Evolutionary conservation across 2,888 invertebrate species (phyloP), one percentile per base, ranked within the genome.

Genomic region (Tethea ocularis): DNA sequence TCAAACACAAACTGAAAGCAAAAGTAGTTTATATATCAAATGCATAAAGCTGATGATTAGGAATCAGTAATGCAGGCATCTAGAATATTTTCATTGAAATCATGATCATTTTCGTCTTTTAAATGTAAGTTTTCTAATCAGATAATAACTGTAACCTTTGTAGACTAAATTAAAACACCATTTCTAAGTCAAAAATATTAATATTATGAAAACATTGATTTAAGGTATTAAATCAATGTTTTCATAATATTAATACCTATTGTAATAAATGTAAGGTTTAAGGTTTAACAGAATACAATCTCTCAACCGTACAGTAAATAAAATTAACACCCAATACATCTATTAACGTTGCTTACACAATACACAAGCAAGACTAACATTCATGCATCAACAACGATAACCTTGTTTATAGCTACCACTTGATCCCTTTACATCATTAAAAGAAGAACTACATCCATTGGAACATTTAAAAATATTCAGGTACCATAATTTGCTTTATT

Each of bases 351-450:
- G 33, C 17, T 60, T 57, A 61, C 58, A 57, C 57, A 56, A 60
- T 33, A 13, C 13, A 33, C 33, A 11, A 61, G 53, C 33, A 11
- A 61, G 53, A 56, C 58, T 58, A 66, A 57, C 62, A 56, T 60
- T 58, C 58, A n/a, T 61, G 56, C 23, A 57, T 59, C 63, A 66
- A 62, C 60, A 61, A 60, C 62, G 64, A 64, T 69, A 64, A 64
- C 63, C 61, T 66, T 59, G 58, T 60, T 62, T 60, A 61, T 64
- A 57, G 57, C 59, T 41, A 51, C 38, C 59, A 61, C 54, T 61
- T 61, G 58, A 24, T n/a, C 46, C 56, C 58, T 58, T 60, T 61
- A 61, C 52, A 36, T 38, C n/a, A 54, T 55, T 3, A 23, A 54
- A 26, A 53, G 29, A 2, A 53, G 10, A 29, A 20, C 10, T 26